Conservation (phyloP, 2,888 invertebrate species). For the Scotopteryx bipunctaria region DNA sequence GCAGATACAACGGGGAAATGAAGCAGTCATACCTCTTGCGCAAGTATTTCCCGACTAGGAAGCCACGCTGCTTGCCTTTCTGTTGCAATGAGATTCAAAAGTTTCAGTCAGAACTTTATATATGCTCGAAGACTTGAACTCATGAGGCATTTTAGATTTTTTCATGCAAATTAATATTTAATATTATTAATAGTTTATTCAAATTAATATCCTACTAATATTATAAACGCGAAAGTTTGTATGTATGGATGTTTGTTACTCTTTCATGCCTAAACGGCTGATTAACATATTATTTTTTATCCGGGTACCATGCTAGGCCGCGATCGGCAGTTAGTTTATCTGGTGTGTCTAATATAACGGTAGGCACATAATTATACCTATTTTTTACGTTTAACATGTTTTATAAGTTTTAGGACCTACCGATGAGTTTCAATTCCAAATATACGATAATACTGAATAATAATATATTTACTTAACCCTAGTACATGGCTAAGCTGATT, state of each 20-base stretch:
- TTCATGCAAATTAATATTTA: too few species aligned
- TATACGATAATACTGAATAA: not conserved
- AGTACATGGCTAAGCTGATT: too few species aligned
- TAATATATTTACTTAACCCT: too few species aligned
- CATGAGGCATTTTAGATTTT: too few species aligned
- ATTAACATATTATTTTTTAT: too few species aligned
- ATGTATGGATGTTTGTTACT: too few species aligned
- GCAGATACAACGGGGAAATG: conserved; percentile 71
- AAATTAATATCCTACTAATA: not conserved
- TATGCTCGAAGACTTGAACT: too few species aligned
- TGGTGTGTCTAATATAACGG: not conserved
- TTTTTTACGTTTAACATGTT: not conserved
- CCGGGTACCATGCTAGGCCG: too few species aligned
- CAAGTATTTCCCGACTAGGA: conserved; percentile 73
- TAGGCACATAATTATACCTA: not conserved
- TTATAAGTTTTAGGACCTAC: not conserved
- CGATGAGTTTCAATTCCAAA: not conserved
- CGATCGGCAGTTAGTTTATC: too few species aligned
- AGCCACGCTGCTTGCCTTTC: conserved; percentile 81
- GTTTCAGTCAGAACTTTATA: not conserved
- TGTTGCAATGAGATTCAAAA: conserved; percentile 44
- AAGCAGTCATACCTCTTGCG: conserved; percentile 71
- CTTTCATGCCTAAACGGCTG: too few species aligned
- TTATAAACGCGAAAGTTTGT: too few species aligned
- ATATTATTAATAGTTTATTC: too few species aligned